Conservation (phyloP, 1,140 invertebrate species). For the Halictus rubicundus region DNA sequence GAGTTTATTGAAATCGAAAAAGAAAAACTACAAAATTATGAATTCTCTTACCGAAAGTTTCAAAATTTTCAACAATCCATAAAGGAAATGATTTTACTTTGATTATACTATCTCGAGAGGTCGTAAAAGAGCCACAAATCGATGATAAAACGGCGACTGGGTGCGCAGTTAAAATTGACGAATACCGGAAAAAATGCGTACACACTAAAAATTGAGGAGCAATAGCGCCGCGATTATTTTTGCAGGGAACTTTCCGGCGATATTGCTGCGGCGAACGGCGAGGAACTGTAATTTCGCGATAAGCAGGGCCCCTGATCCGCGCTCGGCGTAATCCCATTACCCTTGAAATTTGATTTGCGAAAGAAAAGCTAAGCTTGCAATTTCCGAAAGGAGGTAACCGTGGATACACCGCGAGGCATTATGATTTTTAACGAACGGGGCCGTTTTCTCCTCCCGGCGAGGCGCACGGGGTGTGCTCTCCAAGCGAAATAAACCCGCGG, state of each 20-base stretch:
- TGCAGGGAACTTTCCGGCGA: no score
- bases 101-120: no score
- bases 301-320: not conserved
- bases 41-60: no score
- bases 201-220: not conserved
- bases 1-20: no score
- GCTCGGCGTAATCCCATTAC: slow-evolving; percentile 46
- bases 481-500: slow-evolving; percentile 29
- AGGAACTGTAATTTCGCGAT: slow-evolving; percentile 27
- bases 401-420: slow-evolving; percentile 37
- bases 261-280: not conserved
- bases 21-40: no score
- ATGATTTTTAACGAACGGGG: slow-evolving; percentile 58
- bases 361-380: slow-evolving; percentile 51
- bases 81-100: no score
- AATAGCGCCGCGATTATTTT: not conserved
- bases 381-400: slow-evolving; percentile 50
- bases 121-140: no score
- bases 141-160: no score
- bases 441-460: not conserved
- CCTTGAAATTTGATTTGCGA: slow-evolving; percentile 54
- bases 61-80: no score
- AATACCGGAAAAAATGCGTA: no score
- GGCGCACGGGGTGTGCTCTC: slow-evolving; percentile 11
- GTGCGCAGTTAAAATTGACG: no score